Evolutionary conservation across 2,797 vertebrate species (phyloP).

Genomic region (Muscicapa comitata): DNA sequence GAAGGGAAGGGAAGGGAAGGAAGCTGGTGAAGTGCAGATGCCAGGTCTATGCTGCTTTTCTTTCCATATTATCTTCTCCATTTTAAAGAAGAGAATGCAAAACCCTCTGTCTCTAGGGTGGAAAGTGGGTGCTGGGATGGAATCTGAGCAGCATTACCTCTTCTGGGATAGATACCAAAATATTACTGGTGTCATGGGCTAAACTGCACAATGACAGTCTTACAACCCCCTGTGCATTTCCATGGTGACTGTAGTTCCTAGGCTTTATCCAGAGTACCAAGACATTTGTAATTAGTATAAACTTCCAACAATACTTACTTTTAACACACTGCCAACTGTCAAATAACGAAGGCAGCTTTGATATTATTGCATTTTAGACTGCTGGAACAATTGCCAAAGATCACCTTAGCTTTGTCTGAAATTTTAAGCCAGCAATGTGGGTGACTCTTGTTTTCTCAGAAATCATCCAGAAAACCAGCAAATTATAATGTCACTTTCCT

Average conservation of each 20-base stretch:
- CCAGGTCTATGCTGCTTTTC: not conserved
- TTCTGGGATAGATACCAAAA: not conserved
- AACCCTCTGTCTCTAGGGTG: not conserved
- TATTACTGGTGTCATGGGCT: not conserved
- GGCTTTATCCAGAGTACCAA: not conserved
- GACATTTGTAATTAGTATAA: not conserved
- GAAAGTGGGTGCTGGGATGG: not conserved
- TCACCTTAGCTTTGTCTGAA: not conserved
- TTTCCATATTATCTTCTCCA: not conserved
- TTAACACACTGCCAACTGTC: not conserved
- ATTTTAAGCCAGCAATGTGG: not conserved
- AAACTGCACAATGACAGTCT: not conserved
- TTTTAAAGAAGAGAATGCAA: not conserved
- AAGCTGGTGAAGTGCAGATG: not conserved
- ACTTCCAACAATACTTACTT: not conserved
- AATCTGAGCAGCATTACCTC: not conserved
- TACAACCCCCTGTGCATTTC: not conserved
- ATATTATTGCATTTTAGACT: not conserved
- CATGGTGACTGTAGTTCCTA: not conserved
- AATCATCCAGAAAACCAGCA: not conserved
- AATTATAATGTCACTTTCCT: not conserved
- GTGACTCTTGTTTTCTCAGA: not conserved
- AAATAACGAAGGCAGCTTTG: not conserved
- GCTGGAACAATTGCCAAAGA: not conserved
- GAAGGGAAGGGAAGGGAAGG: too few relatives aligned